A percentile compares a stretch with the other conserved stretches of the same genome.
phyloP scores from a whole-genome alignment of 1,140 invertebrate genomes.

The Conopomorpha cramerella region DNA sequence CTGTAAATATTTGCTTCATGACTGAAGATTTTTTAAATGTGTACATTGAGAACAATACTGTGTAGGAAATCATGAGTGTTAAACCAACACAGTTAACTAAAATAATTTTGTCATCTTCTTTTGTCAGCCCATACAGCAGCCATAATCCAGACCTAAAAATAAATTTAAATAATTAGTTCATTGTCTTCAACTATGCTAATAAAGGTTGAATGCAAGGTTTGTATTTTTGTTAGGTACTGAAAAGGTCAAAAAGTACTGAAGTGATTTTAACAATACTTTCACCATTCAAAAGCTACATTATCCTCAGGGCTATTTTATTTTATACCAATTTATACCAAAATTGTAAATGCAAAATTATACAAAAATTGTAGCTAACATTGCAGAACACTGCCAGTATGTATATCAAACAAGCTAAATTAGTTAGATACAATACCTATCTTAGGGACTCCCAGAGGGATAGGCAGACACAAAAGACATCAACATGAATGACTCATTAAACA shows the following conservation, averaged over 20 bases:
- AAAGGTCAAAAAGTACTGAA: not conserved
- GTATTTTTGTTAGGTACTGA: not conserved
- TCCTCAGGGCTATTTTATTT: not conserved
- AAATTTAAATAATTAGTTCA: conserved; percentile 12
- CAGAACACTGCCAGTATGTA: no score
- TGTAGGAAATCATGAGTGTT: conserved; percentile 68
- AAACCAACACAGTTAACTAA: conserved; percentile 72
- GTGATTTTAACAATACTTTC: not conserved
- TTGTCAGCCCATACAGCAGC: conserved; percentile 71
- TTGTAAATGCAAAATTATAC: no score
- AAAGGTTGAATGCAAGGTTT: no score
- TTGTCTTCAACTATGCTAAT: conserved; percentile 6
- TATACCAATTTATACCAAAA: not conserved
- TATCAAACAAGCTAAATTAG: no score
- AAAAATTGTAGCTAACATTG: no score
- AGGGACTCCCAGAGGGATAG: no score
- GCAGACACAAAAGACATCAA: no score
- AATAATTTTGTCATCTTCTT: conserved; percentile 67
- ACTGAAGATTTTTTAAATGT: conserved; percentile 63
- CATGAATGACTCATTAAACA: not conserved
- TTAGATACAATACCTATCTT: no score
- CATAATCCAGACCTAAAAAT: conserved; percentile 66
- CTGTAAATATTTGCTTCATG: conserved; percentile 47
- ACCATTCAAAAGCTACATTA: not conserved
- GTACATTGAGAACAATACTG: conserved; percentile 66